Evolutionary conservation across 1,140 invertebrate species (phyloP).

Genomic region (Grapholita molesta): DNA sequence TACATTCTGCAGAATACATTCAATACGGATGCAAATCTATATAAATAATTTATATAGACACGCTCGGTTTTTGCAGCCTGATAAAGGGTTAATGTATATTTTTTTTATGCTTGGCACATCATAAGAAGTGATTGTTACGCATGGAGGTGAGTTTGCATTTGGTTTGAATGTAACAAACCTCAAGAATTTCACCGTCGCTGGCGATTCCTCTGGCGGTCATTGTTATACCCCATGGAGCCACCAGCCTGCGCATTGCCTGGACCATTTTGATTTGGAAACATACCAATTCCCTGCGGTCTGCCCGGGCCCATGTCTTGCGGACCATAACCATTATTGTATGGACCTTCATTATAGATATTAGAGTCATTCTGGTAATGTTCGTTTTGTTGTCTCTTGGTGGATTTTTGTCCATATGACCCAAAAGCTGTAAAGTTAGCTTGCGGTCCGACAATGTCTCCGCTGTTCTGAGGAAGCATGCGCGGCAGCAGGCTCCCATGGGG

Average conservation of each 20-base stretch:
- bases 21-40: too few species aligned
- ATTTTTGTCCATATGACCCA: constrained; percentile 62
- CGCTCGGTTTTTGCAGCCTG: too few species aligned
- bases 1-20: too few species aligned
- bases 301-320: constrained; percentile 61
- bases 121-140: constrained; percentile 33
- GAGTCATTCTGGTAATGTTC: constrained; percentile 34
- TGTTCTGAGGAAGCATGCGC: constrained; percentile 61
- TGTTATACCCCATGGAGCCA: constrained; percentile 73
- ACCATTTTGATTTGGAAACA: constrained; percentile 38
- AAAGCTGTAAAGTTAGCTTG: constrained; percentile 69
- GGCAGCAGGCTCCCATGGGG: constrained; percentile 67
- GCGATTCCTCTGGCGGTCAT: constrained; percentile 74
- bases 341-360: constrained; percentile 38
- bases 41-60: too few species aligned
- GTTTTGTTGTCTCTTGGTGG: constrained; percentile 42
- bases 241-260: constrained; percentile 54
- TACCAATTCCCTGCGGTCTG: constrained; percentile 42
- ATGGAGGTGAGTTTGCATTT: constrained; percentile 61
- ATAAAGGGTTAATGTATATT: too few species aligned
- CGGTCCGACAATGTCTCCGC: constrained; percentile 40
- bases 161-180: constrained; percentile 75
- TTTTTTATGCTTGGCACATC: constrained; percentile 19
- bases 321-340: constrained; percentile 41
- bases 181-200: constrained; percentile 60